Evolutionary conservation across 1,140 invertebrate genomes (phyloP).

Genomic region (Drosophila ambigua): DNA sequence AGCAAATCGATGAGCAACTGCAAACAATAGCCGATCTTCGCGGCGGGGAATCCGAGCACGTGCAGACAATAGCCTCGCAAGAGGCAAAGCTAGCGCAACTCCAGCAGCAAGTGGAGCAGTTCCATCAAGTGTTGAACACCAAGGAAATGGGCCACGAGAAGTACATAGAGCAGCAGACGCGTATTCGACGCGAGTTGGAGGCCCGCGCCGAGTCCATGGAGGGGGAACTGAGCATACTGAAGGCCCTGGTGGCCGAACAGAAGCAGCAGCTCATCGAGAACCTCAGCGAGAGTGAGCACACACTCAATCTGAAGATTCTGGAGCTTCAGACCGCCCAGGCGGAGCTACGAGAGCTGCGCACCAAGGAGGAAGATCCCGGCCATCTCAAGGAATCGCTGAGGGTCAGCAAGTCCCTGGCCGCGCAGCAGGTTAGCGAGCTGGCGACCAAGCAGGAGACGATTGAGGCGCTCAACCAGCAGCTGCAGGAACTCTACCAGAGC

Average conservation of each 20-base stretch:
- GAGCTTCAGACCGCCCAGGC: constrained; percentile 84
- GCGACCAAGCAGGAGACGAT: constrained; percentile 71
- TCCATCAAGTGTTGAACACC: constrained; percentile 62
- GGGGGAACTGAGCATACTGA: constrained; percentile 69
- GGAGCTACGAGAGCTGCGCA: constrained; percentile 83
- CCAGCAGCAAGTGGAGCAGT: constrained; percentile 57
- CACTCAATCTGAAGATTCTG: constrained; percentile 84
- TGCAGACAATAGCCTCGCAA: constrained; percentile 42
- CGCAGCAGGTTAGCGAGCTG: constrained; percentile 65
- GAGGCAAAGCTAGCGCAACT: constrained; percentile 47
- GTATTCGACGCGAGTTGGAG: constrained; percentile 61
- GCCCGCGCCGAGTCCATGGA: constrained; percentile 62
- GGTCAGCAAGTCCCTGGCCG: constrained; percentile 60
- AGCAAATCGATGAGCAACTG: constrained; percentile 7
- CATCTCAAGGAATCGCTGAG: constrained; percentile 37
- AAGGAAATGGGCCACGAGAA: constrained; percentile 74
- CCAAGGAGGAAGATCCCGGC: constrained; percentile 40
- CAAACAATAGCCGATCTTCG: constrained; percentile 30
- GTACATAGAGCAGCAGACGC: constrained; percentile 70
- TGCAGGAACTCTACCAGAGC: constrained; percentile 61
- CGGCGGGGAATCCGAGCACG: constrained; percentile 31
- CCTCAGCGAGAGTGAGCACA: constrained; percentile 70
- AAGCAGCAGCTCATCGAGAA: constrained; percentile 81
- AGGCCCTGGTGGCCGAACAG: constrained; percentile 72
- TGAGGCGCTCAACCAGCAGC: constrained; percentile 71